These are phyloP conservation scores for Azorinus chamasolen DNA, from an alignment of 2,888 invertebrate species.

Conservation along the genomic window DNA sequence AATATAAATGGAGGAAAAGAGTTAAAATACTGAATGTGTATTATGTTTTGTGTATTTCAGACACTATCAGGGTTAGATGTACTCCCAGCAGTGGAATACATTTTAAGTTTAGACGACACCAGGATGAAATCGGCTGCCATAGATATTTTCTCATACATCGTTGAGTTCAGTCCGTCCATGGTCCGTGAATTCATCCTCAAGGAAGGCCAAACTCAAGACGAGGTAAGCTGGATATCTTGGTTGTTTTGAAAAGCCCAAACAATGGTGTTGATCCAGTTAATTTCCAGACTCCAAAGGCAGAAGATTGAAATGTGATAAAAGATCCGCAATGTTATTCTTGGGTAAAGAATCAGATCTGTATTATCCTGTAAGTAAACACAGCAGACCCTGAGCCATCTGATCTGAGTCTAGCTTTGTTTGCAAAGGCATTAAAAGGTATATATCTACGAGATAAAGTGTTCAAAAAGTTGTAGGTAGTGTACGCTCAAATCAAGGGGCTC, in stretches of 20 bases:
- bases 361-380: too few species aligned
- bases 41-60: constrained; percentile 71
- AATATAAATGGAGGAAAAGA: too few species aligned
- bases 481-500: too few species aligned
- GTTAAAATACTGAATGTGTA: background rate
- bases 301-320: background rate
- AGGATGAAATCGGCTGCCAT: constrained; percentile 98
- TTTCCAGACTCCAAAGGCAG: background rate
- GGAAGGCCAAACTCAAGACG: constrained; percentile 94
- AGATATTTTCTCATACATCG: constrained; percentile 98
- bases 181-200: constrained; percentile 98
- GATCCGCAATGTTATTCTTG: too few species aligned
- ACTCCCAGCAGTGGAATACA: constrained; percentile 85
- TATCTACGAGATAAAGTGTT: too few species aligned
- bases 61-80: constrained; percentile 85
- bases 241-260: background rate
- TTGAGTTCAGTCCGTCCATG: constrained; percentile 99
- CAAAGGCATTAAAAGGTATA: too few species aligned
- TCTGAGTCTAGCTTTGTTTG: too few species aligned
- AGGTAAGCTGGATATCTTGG: too few species aligned
- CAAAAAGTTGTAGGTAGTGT: too few species aligned
- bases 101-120: constrained; percentile 93
- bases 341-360: too few species aligned
- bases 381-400: too few species aligned
- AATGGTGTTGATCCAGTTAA: background rate